Conservation (phyloP, 2,888 invertebrate species). For the Philereme vetulata region DNA sequence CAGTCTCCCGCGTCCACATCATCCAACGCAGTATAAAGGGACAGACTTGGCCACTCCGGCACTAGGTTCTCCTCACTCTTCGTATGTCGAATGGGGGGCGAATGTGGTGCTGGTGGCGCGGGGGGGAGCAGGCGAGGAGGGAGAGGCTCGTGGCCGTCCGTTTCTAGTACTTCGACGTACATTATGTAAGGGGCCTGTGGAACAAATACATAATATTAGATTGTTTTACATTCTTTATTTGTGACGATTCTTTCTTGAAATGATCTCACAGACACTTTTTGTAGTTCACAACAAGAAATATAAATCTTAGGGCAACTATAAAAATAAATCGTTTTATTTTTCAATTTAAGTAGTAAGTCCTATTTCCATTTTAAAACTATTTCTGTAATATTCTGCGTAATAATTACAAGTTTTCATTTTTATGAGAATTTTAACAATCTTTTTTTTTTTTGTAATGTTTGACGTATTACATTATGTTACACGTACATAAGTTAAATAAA, state of each 20-base stretch:
- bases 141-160: constrained; percentile 89
- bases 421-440: no score
- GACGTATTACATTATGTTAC: no score
- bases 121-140: constrained; percentile 94
- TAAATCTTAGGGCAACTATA: no score
- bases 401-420: no score
- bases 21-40: constrained; percentile 68
- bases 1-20: constrained; percentile 85
- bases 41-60: constrained; percentile 81
- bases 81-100: constrained; percentile 91
- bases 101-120: constrained; percentile 88
- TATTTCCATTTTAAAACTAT: no score
- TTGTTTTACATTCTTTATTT: background rate
- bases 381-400: no score
- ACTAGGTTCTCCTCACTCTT: constrained; percentile 96
- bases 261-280: background rate
- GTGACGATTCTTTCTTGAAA: background rate
- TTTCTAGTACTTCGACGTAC: constrained; percentile 97
- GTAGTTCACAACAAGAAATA: no score
- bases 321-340: no score
- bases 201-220: background rate
- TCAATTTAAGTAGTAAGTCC: no score
- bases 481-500: no score
- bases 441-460: no score
- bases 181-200: constrained; percentile 96